Evolutionary conservation across 2,113 vertebrate genomes (phyloP), one percentile per base, ranked within the genome.

Genomic region (Salvelinus sp.): DNA sequence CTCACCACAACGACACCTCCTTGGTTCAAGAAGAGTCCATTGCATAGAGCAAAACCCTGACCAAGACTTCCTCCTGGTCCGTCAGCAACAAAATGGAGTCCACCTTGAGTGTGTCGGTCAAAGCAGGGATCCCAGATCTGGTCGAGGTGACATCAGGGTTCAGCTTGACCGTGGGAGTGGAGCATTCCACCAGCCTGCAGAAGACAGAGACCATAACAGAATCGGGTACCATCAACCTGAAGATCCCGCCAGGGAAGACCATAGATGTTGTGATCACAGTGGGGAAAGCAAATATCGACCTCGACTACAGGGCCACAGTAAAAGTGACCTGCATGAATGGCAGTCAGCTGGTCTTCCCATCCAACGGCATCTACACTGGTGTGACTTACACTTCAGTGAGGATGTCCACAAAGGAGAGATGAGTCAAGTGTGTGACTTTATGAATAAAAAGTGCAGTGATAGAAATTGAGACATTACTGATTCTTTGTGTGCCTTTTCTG

Each of bases 271-370:
- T 9, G 7, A 9, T 9, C 33, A 38, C 33, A 28, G 0, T 33
- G 30, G 30, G 5, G 5, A 6, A 1, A 33, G 79, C 70, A 14
- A 76, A 20, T 10, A 20, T 86, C 44, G 74, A 86, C 47, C 64
- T 86, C 18, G 82, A 82, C 5, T 84, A 82, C 79, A 84, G n/a
- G 10, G 84, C 68, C 33, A 86, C 16, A 7, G 22, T 86, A 44
- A 1, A 65, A 23, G 73, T 84, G n/a, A 83, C 76, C 47, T 83
- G 76, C 64, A 13, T 28, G 13, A 78, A n/a, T n/a, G n/a, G n/a
- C n/a, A n/a, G 72, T 25, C 69, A 77, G 20, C 18, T 79, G 60
- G 0, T 72, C 47, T 81, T 75, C 20, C 0, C 54, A 57, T 79
- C 38, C 57, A 79, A 67, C 13, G 82, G 79, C 28, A 70, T 6